Conservation (phyloP, 2,797 vertebrate species). For the Morus bassanus region DNA sequence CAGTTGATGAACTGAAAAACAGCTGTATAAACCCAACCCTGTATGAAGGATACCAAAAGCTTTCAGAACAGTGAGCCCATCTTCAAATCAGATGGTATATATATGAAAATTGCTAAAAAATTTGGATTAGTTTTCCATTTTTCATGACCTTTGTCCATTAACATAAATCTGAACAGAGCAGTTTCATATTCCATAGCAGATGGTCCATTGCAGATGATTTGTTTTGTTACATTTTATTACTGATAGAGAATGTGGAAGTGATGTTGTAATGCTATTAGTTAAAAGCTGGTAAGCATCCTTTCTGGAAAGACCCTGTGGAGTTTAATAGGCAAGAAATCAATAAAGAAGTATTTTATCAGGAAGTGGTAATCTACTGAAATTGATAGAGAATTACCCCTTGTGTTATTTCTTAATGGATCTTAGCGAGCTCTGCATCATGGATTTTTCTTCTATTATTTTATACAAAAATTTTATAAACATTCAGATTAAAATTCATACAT, state of each 20-base stretch:
- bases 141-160: not conserved
- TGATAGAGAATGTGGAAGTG: not conserved
- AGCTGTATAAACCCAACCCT: not conserved
- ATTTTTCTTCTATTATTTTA: not conserved
- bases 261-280: not conserved
- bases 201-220: not conserved
- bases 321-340: constrained; percentile 29
- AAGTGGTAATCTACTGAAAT: constrained; percentile 9
- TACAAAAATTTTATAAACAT: not conserved
- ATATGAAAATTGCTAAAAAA: not conserved
- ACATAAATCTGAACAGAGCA: not conserved
- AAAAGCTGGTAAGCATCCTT: not conserved
- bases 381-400: not conserved
- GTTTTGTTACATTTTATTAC: not conserved
- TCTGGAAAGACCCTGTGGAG: not conserved
- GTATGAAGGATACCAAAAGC: not conserved
- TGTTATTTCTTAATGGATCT: not conserved
- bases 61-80: not conserved
- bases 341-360: not conserved
- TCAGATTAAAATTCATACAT: not conserved
- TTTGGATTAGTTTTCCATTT: not conserved
- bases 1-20: not conserved
- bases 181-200: not conserved
- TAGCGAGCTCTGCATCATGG: not conserved
- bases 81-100: not conserved